Base-by-base conservation (phyloP, 2,113 vertebrate species). In the Actenoides hombroni region DNA sequence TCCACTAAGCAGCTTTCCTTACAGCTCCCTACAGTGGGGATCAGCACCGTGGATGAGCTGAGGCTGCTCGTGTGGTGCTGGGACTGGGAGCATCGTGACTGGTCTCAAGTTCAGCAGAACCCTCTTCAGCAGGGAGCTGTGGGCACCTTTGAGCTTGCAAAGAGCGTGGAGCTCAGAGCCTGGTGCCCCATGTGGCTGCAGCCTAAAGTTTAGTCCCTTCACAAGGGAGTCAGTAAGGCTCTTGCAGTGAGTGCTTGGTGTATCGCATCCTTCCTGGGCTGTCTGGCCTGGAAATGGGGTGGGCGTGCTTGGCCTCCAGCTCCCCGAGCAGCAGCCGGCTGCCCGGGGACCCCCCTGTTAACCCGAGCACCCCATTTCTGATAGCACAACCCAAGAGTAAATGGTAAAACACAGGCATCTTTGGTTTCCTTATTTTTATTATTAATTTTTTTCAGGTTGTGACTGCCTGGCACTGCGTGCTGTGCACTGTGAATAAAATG, bases 21-120 rank as follows among this genome's bases (percentile, higher is more conserved):
- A 6, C 67, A 68, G 65, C 70, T 83, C n/a, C 48, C 53, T 5
- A 0, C 0, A 1, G 37, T 51, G 37, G 71, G 59, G 54, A 83
- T 37, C 73, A 68, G 31, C 39, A 1, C 71, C 15, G 46, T 0
- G 2, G 42, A 25, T 9, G 33, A 67, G 71, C 65, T 21, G 46
- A 24, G 70, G 51, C 68, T 6, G 2, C 11, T 31, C 0, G 0
- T 39, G 46, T 0, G 0, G 19, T 21, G 44, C n/a, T 2, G 7
- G n/a, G 10, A 28, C 5, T 0, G 0, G 16, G 12, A 26, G 7
- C 48, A 35, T 29, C 44, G 5, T 1, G 3, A 21, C 39, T 33
- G 33, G 35, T 3, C 2, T 6, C 6, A 12, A 42, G 8, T 11
- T 82, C 33, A 23, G 44, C 53, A 40, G 37, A 54, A 37, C 39